phyloP scores from a whole-genome alignment of 2,888 invertebrate genomes.

The Galeruca laticollis region DNA sequence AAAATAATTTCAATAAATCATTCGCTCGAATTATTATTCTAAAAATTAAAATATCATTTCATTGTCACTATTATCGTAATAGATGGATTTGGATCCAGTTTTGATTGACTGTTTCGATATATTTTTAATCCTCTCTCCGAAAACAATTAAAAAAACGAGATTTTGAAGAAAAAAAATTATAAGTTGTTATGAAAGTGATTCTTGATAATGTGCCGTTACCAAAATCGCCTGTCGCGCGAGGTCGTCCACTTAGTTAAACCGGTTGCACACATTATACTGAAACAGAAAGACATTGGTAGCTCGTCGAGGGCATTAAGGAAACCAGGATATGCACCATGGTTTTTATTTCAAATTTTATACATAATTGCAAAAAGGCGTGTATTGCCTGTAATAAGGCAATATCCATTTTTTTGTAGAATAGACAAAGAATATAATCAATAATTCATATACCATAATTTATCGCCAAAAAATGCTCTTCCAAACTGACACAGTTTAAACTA shows the following conservation, averaged over 20 bases:
- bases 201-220: conserved; percentile 38
- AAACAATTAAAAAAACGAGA: conserved; percentile 23
- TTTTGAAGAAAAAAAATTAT: conserved; percentile 21
- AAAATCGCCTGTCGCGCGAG: conserved; percentile 45
- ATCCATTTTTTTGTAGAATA: too few species aligned
- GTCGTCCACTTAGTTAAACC: conserved; percentile 43
- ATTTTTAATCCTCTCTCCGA: neutral
- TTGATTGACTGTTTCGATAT: neutral
- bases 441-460: too few species aligned
- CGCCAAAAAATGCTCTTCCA: too few species aligned
- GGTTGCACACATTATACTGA: conserved; percentile 20
- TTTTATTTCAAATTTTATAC: too few species aligned
- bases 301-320: neutral
- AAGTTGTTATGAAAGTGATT: conserved; percentile 33
- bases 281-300: neutral
- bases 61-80: neutral
- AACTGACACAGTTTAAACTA: too few species aligned
- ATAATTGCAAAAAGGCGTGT: too few species aligned
- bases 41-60: neutral
- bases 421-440: too few species aligned
- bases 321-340: too few species aligned
- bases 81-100: conserved; percentile 3
- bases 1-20: neutral
- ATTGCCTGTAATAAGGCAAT: too few species aligned
- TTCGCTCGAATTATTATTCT: neutral